Percentiles rank a stretch among this genome's conserved stretches.
These are phyloP conservation scores for Chionoecetes opilio DNA, from an alignment of 1,140 invertebrate genomes.

Conservation along the genomic window DNA sequence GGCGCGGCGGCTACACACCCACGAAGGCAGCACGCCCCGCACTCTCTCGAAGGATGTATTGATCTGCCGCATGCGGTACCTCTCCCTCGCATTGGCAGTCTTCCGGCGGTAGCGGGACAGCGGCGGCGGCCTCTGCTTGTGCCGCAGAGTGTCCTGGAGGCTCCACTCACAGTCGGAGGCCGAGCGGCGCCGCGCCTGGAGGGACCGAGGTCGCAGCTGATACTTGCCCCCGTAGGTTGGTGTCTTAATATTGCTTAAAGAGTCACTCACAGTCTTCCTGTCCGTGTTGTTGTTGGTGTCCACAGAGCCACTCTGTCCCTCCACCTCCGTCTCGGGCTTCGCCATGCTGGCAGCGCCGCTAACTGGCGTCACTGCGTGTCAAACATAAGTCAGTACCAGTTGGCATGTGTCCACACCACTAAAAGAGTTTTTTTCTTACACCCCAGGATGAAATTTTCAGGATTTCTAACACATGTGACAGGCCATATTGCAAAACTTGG, in stretches of 20 bases:
- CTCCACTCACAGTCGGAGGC: constrained; percentile 59
- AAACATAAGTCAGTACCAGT: neutral
- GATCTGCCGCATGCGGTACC: constrained; percentile 93
- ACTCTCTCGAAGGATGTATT: constrained; percentile 90
- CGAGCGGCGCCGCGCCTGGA: constrained; percentile 35
- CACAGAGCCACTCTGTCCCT: neutral
- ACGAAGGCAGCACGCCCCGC: constrained; percentile 59
- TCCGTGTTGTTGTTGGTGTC: constrained; percentile 58
- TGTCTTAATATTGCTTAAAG: neutral
- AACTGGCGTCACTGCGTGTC: neutral
- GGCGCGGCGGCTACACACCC: constrained; percentile 60
- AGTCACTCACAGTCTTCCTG: neutral
- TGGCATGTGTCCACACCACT: neutral
- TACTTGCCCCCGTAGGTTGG: constrained; percentile 32
- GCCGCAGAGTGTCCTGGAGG: constrained; percentile 51
- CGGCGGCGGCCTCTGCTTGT: constrained; percentile 67
- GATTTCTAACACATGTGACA: too few relatives aligned
- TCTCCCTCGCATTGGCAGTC: constrained; percentile 93
- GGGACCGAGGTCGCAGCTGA: constrained; percentile 34
- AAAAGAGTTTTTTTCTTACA: too few relatives aligned
- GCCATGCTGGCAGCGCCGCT: constrained; percentile 59
- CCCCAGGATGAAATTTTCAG: too few relatives aligned
- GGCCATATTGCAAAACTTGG: too few relatives aligned
- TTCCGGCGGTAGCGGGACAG: constrained; percentile 90
- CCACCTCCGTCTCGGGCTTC: neutral